Percentiles rank a stretch among this genome's conserved stretches.
Conservation (phyloP, 2,797 vertebrate species). For the Chromobotia macracanthus region DNA sequence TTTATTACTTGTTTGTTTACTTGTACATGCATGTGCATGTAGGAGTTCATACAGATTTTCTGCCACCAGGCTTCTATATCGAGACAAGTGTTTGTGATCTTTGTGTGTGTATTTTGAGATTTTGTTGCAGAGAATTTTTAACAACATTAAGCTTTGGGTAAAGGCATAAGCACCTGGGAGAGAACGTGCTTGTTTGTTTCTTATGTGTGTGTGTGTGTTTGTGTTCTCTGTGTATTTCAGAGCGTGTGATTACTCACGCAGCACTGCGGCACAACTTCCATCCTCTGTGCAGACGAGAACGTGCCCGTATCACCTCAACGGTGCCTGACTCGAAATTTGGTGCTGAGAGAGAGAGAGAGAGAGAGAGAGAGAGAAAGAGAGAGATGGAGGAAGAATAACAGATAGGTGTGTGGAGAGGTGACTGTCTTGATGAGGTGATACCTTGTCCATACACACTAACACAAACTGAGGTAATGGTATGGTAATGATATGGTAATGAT, state of each 20-base stretch:
- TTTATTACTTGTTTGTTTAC: constrained; percentile 30
- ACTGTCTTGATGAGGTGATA: constrained; percentile 78
- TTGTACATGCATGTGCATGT: constrained; percentile 9
- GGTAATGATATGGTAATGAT: constrained; percentile 75
- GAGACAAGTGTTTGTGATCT: not conserved
- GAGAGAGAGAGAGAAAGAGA: constrained; percentile 62
- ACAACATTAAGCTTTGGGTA: constrained; percentile 8
- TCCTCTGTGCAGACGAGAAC: constrained; percentile 54
- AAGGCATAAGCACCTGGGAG: constrained; percentile 34
- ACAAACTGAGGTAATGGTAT: constrained; percentile 79
- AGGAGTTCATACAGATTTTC: not conserved
- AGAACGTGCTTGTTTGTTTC: constrained; percentile 56
- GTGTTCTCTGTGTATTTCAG: constrained; percentile 33
- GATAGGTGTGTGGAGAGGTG: constrained; percentile 52
- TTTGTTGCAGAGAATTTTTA: constrained; percentile 15
- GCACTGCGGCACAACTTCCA: constrained; percentile 60
- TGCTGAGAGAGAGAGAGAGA: constrained; percentile 39
- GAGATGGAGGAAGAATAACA: constrained; percentile 47
- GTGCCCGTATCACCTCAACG: constrained; percentile 51
- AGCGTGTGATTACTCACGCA: constrained; percentile 65
- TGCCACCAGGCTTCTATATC: not conserved
- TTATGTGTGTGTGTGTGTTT: constrained; percentile 61
- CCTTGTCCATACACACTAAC: constrained; percentile 72
- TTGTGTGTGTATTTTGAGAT: constrained; percentile 26
- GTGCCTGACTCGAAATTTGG: constrained; percentile 53